Evolutionary conservation across 2,888 invertebrate species (phyloP), one percentile per base, ranked within the genome.

Genomic region (Lagria hirta): DNA sequence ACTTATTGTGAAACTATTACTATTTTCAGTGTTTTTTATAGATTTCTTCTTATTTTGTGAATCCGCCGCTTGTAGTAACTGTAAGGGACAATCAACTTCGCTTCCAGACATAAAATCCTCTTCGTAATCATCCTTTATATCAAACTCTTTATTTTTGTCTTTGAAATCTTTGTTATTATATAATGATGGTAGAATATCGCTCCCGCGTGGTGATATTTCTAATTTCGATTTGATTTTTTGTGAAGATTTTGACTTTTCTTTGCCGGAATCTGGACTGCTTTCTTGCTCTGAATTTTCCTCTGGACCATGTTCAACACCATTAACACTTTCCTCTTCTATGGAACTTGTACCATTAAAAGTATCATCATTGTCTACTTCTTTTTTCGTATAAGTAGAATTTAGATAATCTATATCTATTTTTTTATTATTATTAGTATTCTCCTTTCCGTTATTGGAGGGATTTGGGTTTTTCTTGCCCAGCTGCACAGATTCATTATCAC

Each of bases 91-190:
- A n/a, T 43, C 35, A 3, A 43, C 18, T 12, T 43, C 52, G 35
- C 53, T 57, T 23, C 52, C 37, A 3, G 62, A 65, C 57, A 68
- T 66, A 51, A 70, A 70, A 56, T 70, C 69, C 52, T 71, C 70
- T 51, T 70, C 70, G 41, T 70, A 71, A 42, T 68, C 67, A 41
- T 61, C 64, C 40, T 64, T 64, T 33, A 63, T 56, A 45, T 69
- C 66, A n/a, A 64, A 48, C 17, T 68, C 68, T 36, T 57, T 61
- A 42, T 56, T 62, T 51, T 64, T 68, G 18, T 68, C 66, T 40
- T 64, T 66, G 46, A 66, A 66, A 43, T 70, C 69, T 47, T 66
- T 70, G n/a, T n/a, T n/a, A 15, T 52, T 67, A 35, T 69, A 70
- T 15, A 69, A 50, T 4, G 70, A 69, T 1, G 70, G 70, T 28